phyloP scores from a whole-genome alignment of 1,140 invertebrate genomes.

The Argopecten irradians region DNA sequence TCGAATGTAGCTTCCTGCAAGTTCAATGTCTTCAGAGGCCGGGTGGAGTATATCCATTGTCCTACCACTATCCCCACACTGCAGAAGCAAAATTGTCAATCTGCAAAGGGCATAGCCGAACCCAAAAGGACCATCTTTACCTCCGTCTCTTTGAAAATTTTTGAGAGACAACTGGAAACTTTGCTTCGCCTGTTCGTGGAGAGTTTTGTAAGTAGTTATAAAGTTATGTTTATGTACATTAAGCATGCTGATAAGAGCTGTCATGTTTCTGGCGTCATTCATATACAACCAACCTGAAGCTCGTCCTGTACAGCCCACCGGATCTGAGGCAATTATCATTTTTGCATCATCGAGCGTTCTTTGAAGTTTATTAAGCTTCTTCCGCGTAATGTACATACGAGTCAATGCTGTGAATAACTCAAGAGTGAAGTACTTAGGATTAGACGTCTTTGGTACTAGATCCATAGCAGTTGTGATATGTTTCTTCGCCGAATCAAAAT shows the following conservation, averaged over 20 bases:
- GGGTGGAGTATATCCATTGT: conserved; percentile 45
- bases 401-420: conserved; percentile 55
- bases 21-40: conserved; percentile 34
- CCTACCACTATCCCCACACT: conserved; percentile 55
- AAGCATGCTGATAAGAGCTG: conserved; percentile 47
- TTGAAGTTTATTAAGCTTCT: conserved; percentile 53
- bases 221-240: conserved; percentile 46
- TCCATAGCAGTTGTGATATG: conserved; percentile 44
- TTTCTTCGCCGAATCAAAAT: conserved; percentile 52
- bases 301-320: conserved; percentile 53
- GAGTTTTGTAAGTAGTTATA: conserved; percentile 24
- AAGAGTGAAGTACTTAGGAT: conserved; percentile 53
- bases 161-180: conserved; percentile 48
- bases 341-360: conserved; percentile 48
- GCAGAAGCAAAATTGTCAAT: conserved; percentile 46
- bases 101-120: conserved; percentile 59
- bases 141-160: conserved; percentile 55
- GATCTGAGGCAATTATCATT: conserved; percentile 56
- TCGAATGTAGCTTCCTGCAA: conserved; percentile 40
- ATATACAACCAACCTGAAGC: conserved; percentile 59
- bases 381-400: conserved; percentile 53
- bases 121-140: conserved; percentile 59
- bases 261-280: conserved; percentile 55
- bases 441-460: conserved; percentile 47
- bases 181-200: conserved; percentile 37